Percentiles rank a stretch among this genome's conserved stretches.
Conservation (phyloP, 1,140 invertebrate species). For the Calliopsis andreniformis region DNA sequence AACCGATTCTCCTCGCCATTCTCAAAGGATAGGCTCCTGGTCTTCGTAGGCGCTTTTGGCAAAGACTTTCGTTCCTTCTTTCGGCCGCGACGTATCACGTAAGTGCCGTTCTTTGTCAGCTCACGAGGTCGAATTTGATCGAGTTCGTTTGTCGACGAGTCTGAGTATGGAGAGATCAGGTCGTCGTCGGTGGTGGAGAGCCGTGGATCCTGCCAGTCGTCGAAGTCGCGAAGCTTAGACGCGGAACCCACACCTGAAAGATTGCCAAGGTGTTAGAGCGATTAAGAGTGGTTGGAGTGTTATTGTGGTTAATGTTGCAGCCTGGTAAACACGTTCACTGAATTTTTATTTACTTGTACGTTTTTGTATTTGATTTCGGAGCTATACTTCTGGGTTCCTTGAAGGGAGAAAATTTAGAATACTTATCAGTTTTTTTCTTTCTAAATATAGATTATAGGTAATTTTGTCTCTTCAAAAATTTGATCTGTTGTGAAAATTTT, state of each 20-base stretch:
- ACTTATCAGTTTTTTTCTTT: too few species aligned
- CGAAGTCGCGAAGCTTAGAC: conserved; percentile 84
- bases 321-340: too few species aligned
- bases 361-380: too few species aligned
- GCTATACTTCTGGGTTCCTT: too few species aligned
- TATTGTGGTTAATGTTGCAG: too few species aligned
- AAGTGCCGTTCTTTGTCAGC: conserved; percentile 86
- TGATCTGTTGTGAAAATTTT: too few species aligned
- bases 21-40: conserved; percentile 78
- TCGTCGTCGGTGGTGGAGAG: conserved; percentile 86
- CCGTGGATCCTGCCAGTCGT: conserved; percentile 85
- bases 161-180: conserved; percentile 86
- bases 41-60: conserved; percentile 78
- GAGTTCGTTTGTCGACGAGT: conserved; percentile 82
- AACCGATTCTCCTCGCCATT: conserved; percentile 81
- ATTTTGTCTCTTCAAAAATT: too few species aligned
- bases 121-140: conserved; percentile 81
- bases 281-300: too few species aligned
- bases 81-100: conserved; percentile 86
- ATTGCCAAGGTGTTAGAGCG: neutral
- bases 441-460: too few species aligned
- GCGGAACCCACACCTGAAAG: conserved; percentile 83
- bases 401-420: too few species aligned
- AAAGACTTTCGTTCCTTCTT: conserved; percentile 83
- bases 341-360: too few species aligned